Conservation (phyloP, 2,888 invertebrate species). For the Acleris literana region DNA sequence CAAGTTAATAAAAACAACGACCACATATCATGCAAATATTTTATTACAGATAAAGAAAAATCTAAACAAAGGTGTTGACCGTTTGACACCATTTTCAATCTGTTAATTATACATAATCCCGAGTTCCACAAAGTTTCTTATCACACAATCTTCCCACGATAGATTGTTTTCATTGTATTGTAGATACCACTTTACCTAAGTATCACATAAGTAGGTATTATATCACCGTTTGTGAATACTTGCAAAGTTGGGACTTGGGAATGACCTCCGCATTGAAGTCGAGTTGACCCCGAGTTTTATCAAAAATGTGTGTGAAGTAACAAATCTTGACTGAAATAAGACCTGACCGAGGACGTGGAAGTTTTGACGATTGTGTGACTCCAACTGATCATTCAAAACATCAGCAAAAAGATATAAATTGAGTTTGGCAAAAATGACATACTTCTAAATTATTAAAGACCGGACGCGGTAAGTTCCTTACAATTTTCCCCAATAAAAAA, state of each 20-base stretch:
- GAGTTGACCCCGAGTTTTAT: slow-evolving; percentile 12
- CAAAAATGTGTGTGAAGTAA: neutral
- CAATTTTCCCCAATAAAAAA: no score
- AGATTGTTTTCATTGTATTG: slow-evolving; percentile 7
- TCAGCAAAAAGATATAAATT: no score
- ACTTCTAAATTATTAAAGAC: no score
- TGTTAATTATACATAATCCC: slow-evolving; percentile 19
- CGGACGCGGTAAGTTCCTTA: no score
- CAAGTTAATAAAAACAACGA: no score
- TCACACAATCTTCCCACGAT: slow-evolving; percentile 28
- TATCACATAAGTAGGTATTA: slow-evolving; percentile 3
- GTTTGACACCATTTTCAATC: slow-evolving; percentile 26
- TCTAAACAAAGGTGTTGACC: slow-evolving; percentile 14
- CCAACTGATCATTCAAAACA: neutral
- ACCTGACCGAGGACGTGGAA: neutral
- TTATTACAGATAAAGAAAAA: neutral
- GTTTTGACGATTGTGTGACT: no score
- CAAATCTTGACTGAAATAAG: neutral
- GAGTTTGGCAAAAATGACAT: no score
- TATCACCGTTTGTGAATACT: slow-evolving; percentile 22
- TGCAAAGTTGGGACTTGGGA: slow-evolving; percentile 6
- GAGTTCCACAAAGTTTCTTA: slow-evolving; percentile 11
- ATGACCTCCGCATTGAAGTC: slow-evolving; percentile 17
- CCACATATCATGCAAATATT: no score
- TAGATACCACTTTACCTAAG: neutral